Evolutionary conservation across 2,797 vertebrate genomes (phyloP).

Genomic region (Molossus molossus): DNA sequence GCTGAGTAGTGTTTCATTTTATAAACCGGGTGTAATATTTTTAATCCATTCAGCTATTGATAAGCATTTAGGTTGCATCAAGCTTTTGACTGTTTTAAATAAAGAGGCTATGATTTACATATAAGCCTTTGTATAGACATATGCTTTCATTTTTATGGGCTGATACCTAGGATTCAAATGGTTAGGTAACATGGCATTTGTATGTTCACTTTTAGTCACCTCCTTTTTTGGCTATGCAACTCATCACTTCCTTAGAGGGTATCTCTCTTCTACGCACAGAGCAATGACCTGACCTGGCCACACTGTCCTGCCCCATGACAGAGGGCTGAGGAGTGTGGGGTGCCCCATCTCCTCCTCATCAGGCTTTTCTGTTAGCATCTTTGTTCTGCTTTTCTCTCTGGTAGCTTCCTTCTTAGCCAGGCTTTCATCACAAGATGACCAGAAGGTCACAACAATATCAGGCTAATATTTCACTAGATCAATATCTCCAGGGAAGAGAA

Average conservation of each 20-base stretch:
- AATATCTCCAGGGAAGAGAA: neutral
- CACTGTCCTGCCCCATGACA: neutral
- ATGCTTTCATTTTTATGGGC: neutral
- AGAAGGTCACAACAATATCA: neutral
- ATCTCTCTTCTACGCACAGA: neutral
- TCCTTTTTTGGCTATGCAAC: neutral
- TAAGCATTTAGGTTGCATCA: neutral
- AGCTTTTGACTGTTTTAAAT: neutral
- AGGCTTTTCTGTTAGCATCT: neutral
- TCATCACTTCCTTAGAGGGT: neutral
- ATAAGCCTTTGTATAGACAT: neutral
- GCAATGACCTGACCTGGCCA: neutral
- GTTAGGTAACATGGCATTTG: neutral
- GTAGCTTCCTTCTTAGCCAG: neutral
- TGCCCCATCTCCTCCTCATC: neutral
- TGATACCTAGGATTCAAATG: neutral
- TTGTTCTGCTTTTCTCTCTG: neutral
- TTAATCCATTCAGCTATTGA: slow-evolving; percentile 41
- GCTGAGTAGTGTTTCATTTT: neutral
- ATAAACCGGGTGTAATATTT: neutral
- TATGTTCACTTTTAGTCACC: neutral
- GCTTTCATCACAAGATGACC: neutral
- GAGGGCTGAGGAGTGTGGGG: neutral
- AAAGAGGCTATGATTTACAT: slow-evolving; percentile 7
- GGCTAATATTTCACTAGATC: neutral